phyloP scores from a whole-genome alignment of 2,888 invertebrate species.

The Siphonodentalium dalli region DNA sequence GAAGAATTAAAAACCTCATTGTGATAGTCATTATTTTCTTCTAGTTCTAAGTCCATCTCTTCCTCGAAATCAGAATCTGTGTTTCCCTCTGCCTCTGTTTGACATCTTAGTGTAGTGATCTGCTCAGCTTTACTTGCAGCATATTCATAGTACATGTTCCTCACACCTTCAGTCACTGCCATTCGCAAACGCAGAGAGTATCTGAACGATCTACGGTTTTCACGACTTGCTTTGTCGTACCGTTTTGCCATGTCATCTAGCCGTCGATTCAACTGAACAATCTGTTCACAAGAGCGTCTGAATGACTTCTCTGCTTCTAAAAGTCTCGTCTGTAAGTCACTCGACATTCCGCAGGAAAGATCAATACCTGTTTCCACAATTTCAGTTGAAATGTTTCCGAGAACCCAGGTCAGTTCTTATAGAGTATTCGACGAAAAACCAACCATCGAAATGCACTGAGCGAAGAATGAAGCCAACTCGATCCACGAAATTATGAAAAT shows the following conservation, averaged over 20 bases:
- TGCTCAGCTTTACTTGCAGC: conserved; percentile 40
- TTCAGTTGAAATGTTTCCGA: too few species aligned
- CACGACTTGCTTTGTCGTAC: conserved; percentile 40
- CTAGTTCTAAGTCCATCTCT: conserved; percentile 10
- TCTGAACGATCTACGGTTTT: conserved; percentile 40
- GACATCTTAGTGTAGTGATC: conserved; percentile 31
- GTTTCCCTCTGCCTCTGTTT: conserved; percentile 24
- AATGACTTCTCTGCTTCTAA: conserved; percentile 35
- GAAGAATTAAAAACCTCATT: too few species aligned
- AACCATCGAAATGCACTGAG: too few species aligned
- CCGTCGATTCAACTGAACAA: conserved; percentile 37
- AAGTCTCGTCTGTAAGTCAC: conserved; percentile 17
- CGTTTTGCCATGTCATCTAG: conserved; percentile 37
- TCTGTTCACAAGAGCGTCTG: conserved; percentile 39
- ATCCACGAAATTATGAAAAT: too few species aligned
- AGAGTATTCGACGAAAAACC: too few species aligned
- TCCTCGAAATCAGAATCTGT: conserved; percentile 18
- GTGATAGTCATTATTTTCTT: conserved; percentile 13
- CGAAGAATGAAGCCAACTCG: too few species aligned
- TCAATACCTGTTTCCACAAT: too few species aligned
- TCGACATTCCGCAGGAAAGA: too few species aligned
- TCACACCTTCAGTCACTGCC: conserved; percentile 42
- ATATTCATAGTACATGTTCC: conserved; percentile 48
- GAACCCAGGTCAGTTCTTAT: too few species aligned
- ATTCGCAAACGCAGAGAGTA: conserved; percentile 42